phyloP scores from a whole-genome alignment of 2,888 invertebrate genomes.

The Neoaliturus tenellus region DNA sequence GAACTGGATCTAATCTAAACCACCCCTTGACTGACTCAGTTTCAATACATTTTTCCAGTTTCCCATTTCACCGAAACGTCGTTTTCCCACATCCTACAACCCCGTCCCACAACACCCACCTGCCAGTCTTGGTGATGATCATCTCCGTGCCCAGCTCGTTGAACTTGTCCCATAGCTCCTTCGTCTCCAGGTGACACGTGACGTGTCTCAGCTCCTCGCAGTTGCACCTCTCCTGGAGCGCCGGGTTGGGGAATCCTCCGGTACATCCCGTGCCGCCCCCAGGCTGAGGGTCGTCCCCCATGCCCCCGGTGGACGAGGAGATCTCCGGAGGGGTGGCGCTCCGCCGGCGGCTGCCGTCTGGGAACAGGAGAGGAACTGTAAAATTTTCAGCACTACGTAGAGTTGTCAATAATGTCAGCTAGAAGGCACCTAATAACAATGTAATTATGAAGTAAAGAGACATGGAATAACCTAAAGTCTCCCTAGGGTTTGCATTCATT shows the following conservation, averaged over 20 bases:
- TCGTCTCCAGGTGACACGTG: slow-evolving; percentile 86
- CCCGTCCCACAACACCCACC: no score
- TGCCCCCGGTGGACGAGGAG: slow-evolving; percentile 62
- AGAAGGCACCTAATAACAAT: no score
- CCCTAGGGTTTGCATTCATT: no score
- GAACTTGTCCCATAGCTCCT: slow-evolving; percentile 90
- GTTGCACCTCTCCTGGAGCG: slow-evolving; percentile 75
- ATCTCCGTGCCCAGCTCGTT: slow-evolving; percentile 87
- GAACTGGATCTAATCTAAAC: no score
- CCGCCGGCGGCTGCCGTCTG: slow-evolving; percentile 24
- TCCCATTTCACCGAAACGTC: neutral
- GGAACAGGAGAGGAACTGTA: neutral
- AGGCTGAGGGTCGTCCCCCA: neutral
- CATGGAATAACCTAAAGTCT: no score
- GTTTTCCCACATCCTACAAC: no score
- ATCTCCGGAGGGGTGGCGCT: slow-evolving; percentile 63
- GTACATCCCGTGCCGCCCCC: neutral
- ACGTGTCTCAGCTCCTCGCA: slow-evolving; percentile 80
- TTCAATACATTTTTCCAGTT: no score
- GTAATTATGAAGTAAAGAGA: no score
- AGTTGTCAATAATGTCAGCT: no score
- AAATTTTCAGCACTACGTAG: neutral
- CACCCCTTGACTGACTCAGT: no score
- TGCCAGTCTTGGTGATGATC: slow-evolving; percentile 91
- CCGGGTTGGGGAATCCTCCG: slow-evolving; percentile 58